phyloP scores from a whole-genome alignment of 2,888 invertebrate genomes.

The Euzetes globulus region DNA sequence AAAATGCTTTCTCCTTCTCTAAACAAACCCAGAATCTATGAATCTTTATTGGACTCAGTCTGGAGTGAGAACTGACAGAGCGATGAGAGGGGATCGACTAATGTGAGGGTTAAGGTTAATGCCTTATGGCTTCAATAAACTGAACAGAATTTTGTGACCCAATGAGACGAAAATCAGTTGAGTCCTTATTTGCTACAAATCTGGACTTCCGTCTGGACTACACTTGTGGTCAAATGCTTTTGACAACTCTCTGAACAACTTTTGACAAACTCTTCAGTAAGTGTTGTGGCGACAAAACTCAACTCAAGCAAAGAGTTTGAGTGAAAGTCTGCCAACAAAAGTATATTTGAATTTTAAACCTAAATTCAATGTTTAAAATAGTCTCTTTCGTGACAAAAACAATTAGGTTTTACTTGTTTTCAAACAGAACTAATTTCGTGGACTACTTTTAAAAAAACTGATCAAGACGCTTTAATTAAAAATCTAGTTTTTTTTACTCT shows the following conservation, averaged over 20 bases:
- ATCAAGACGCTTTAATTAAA: background rate
- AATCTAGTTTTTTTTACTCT: too few species aligned
- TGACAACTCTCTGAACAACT: background rate
- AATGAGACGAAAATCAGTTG: background rate
- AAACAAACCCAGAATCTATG: conserved; percentile 1
- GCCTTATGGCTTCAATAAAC: background rate
- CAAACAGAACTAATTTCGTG: background rate
- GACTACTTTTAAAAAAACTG: background rate
- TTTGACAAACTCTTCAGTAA: background rate
- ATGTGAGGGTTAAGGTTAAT: conserved; percentile 24
- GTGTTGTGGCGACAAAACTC: background rate
- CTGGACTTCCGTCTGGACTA: background rate
- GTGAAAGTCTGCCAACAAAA: background rate
- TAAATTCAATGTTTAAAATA: background rate
- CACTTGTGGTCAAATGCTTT: background rate
- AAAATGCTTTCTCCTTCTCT: background rate
- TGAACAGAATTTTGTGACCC: background rate
- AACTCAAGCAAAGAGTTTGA: background rate
- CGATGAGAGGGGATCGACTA: background rate
- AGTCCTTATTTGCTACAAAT: background rate
- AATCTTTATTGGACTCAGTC: background rate
- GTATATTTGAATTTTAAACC: background rate
- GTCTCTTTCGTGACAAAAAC: conserved; percentile 10
- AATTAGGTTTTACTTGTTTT: background rate
- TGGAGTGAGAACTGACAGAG: background rate